Base-by-base conservation (phyloP, 2,797 vertebrate species). In the Melanotaenia pygmaea region DNA sequence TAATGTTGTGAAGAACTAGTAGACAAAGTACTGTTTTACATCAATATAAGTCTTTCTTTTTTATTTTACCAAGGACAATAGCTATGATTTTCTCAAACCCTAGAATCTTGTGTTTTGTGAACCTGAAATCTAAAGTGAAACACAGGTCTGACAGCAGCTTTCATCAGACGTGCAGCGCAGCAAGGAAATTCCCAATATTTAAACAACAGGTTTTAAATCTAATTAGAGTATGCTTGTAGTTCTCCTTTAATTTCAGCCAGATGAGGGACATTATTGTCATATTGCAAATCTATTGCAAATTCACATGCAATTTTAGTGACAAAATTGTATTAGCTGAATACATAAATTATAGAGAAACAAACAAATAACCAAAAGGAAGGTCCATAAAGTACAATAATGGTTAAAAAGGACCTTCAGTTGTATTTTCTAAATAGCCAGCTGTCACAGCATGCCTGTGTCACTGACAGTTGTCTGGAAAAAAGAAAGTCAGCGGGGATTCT, bases 401-500 rank as follows among this genome's bases (percentile, higher is more conserved):
- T 2, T 20, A 38, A 38, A 1, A 47, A 28, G 9, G 26, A 68
- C 26, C 60, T 74, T 72, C 8, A 57, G 43, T 3, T 26, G 0
- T 5, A 50, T 51, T n/a, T 38, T 79, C 35, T 56, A 59, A 60
- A 32, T 58, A 14, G 53, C 22, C 32, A 53, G 47, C 62, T 64
- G 70, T 59, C 67, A 63, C 38, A 75, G 59, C 56, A 47, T 24
- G 67, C 63, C 34, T 56, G 58, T 67, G 66, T 77, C 51, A 24
- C 43, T 65, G 26, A 59, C 63, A 40, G 78, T 54, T 57, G 53
- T 59, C 66, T 68, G 51, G 59, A 77, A 50, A 72, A 38, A 59
- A 67, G 6, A 73, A 62, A 66, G 67, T 60, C 84, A 62, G 53
- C 8, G 5, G 81, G 80, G 64, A 76, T 51, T 67, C 32, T 72